Base-by-base conservation (phyloP, 2,797 vertebrate species). In the Pteropus rufus region DNA sequence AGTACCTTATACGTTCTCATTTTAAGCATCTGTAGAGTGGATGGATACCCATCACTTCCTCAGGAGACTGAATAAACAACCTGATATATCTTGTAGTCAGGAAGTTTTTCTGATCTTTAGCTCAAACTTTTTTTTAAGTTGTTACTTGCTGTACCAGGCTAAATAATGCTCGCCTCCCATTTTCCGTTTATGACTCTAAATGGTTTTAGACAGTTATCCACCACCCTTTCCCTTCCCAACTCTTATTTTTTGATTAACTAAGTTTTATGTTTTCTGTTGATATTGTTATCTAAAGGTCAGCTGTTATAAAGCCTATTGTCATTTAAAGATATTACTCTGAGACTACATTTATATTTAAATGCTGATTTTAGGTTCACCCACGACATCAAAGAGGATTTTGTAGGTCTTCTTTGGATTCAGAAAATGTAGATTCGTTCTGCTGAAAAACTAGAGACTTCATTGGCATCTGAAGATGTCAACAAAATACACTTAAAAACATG, bases 41-140 rank as follows among this genome's bases (percentile, higher is more conserved):
- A 58, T 97, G 92, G 82, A 54, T 97, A 92, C 80, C 87, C 69
- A 58, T 95, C 95, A 97, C 62, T 97, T 97, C 93, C 94, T 97
- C 49, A 89, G 89, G 75, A 96, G 95, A 95, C 82, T 94, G 70
- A 91, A 88, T 75, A 89, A 72, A 72, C 69, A 92, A 7, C 72
- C 70, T 84, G 80, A 81, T 86, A 81, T 94, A 88, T 90, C 65
- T 95, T 92, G 49, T 70, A 85, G 89, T 93, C 97, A 91, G 97
- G 92, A 97, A 96, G 80, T 95, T 95, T 94, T 92, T 89, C 86
- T 94, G 65, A 77, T 94, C 54, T 95, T 95, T 69, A 91, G 75
- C 79, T 95, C 79, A 91, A 6, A 83, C 88, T 96, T 93, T 84
- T 41, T 97, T 95, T 91, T 84, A 92, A 88, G 69, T 97, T 92